Evolutionary conservation across 2,797 vertebrate species (phyloP).

Genomic region (Rhynchotus rufescens): DNA sequence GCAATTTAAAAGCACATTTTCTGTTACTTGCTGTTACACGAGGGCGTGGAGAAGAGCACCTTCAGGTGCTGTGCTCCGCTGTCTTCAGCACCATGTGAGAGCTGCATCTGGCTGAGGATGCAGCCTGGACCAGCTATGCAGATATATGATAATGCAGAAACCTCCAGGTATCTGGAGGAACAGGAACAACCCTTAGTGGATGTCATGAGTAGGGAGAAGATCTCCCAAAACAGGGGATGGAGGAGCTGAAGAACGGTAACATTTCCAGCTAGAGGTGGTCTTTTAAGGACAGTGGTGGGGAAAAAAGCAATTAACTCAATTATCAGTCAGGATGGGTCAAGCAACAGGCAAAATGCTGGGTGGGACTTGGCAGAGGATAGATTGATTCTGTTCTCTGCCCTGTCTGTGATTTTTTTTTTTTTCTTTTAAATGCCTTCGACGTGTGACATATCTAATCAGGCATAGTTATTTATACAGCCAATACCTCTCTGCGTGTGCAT

Average conservation of each 20-base stretch:
- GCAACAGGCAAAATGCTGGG: not conserved
- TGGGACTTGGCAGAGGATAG: not conserved
- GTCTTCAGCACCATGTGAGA: not conserved
- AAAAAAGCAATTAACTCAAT: not conserved
- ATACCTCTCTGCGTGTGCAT: not conserved
- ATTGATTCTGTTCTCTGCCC: not conserved
- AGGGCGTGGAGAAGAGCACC: not conserved
- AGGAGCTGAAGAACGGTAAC: not conserved
- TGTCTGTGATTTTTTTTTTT: not conserved
- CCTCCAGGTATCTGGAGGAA: not conserved
- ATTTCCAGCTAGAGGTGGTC: not conserved
- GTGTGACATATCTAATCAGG: not conserved
- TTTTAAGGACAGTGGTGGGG: not conserved
- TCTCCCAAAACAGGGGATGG: not conserved
- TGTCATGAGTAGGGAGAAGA: fast-evolving
- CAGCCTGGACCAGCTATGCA: not conserved
- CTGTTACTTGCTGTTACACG: too few species aligned
- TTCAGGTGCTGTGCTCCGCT: not conserved
- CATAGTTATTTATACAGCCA: not conserved
- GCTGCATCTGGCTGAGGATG: not conserved
- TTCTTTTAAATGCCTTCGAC: not conserved
- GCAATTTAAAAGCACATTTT: not conserved
- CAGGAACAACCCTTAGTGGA: not conserved
- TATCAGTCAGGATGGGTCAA: not conserved
- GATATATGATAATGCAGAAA: not conserved